phyloP scores from a whole-genome alignment of 2,113 vertebrate genomes.

The Danionella cerebrum region DNA sequence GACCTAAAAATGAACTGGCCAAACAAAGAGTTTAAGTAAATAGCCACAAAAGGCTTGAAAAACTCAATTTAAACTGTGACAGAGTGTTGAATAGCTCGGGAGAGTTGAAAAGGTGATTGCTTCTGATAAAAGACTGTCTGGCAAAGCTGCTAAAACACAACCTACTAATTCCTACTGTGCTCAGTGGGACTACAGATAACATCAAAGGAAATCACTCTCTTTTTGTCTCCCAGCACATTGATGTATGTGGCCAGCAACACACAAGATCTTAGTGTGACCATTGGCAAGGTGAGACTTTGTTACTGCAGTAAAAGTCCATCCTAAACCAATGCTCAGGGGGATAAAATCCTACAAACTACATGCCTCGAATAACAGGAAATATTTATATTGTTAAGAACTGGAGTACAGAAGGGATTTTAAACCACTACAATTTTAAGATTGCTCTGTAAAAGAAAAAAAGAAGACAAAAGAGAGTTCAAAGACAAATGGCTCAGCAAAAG shows the following conservation, averaged over 20 bases:
- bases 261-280: conserved; percentile 42
- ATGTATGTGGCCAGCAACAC: conserved; percentile 21
- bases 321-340: background rate
- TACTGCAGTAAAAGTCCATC: conserved; percentile 43
- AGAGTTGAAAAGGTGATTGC: conserved; percentile 17
- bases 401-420: background rate
- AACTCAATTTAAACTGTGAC: background rate
- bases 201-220: conserved; percentile 16
- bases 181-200: conserved; percentile 38
- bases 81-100: conserved; percentile 18
- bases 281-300: conserved; percentile 40
- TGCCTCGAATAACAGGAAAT: background rate
- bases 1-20: background rate
- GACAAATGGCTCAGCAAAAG: background rate
- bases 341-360: background rate
- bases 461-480: conserved; percentile 4
- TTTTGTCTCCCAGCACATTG: conserved; percentile 43
- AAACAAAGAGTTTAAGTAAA: background rate
- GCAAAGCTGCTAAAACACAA: conserved; percentile 34
- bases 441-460: background rate
- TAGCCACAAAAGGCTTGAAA: background rate
- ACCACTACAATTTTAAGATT: background rate
- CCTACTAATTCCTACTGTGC: conserved; percentile 33
- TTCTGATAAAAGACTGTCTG: conserved; percentile 36
- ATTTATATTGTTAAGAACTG: conserved; percentile 3